A percentile compares a stretch with the other conserved stretches of the same genome.
These are phyloP conservation scores for Semaprochilodus insignis DNA, from an alignment of 2,797 vertebrate species.

Conservation along the genomic window DNA sequence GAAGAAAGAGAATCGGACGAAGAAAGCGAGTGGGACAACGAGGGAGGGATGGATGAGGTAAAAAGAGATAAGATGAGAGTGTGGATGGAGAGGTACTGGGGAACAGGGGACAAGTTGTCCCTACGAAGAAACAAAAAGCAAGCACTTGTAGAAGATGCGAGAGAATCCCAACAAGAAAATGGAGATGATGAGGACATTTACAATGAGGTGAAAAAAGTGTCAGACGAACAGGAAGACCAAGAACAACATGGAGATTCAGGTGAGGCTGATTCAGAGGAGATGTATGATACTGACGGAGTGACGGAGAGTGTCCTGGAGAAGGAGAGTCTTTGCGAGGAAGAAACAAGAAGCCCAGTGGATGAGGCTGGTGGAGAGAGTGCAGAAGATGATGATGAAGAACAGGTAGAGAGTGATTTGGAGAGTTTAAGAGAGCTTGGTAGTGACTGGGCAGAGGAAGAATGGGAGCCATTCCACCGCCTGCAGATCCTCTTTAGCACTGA, in stretches of 20 bases:
- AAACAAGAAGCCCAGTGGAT: constrained; percentile 4
- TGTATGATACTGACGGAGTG: not conserved
- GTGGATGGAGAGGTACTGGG: constrained; percentile 42
- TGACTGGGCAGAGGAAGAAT: constrained; percentile 53
- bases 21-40: constrained; percentile 18
- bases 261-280: not conserved
- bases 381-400: constrained; percentile 8
- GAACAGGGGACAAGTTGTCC: not conserved
- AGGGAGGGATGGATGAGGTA: not conserved
- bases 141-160: not conserved
- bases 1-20: not conserved
- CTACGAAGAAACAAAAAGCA: not conserved
- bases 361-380: constrained; percentile 21
- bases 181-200: constrained; percentile 14
- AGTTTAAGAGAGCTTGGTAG: constrained; percentile 50
- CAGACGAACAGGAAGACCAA: not conserved
- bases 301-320: not conserved
- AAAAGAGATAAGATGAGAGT: not conserved
- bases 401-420: constrained; percentile 52
- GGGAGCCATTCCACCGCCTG: constrained; percentile 50
- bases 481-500: constrained; percentile 43
- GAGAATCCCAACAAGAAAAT: not conserved
- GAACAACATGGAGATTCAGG: not conserved
- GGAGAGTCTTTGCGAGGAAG: not conserved
- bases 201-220: not conserved